Percentiles rank a stretch among this genome's conserved stretches.
These are phyloP conservation scores for Holcopasites calliopsidis DNA, from an alignment of 1,140 invertebrate genomes.

Conservation along the genomic window DNA sequence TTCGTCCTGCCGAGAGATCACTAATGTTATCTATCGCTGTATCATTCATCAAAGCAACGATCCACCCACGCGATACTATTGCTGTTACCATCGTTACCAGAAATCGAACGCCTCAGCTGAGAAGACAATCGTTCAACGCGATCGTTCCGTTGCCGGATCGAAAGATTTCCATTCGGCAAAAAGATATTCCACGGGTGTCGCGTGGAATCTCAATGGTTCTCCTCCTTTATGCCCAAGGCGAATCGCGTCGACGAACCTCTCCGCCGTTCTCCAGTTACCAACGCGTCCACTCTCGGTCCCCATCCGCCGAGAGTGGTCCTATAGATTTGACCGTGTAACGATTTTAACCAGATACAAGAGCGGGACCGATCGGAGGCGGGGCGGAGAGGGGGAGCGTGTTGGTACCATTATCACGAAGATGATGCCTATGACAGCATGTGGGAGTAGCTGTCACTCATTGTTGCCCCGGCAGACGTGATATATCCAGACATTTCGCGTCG, in stretches of 20 bases:
- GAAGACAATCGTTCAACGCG: too few species aligned
- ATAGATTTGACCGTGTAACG: conserved; percentile 66
- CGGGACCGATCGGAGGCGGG: conserved; percentile 39
- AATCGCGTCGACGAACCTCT: background rate
- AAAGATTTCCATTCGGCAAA: background rate
- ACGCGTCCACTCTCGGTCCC: conserved; percentile 20
- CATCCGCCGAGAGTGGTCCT: conserved; percentile 52
- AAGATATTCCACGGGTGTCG: conserved; percentile 2
- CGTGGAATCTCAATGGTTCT: conserved; percentile 20
- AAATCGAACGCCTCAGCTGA: background rate
- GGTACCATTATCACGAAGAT: conserved; percentile 67
- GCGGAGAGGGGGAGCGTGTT: conserved; percentile 51
- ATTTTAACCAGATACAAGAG: conserved; percentile 69
- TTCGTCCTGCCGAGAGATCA: too few species aligned
- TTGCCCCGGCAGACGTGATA: conserved; percentile 67
- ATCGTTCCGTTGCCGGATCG: background rate
- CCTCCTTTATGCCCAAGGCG: conserved; percentile 10
- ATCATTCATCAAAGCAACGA: background rate
- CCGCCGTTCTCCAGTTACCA: background rate
- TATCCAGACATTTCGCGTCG: conserved; percentile 61
- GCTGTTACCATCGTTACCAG: background rate
- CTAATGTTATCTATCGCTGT: background rate
- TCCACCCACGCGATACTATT: too few species aligned
- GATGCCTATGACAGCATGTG: conserved; percentile 77
- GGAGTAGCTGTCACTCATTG: conserved; percentile 79